Percentiles rank a stretch among this genome's conserved stretches.
Evolutionary conservation across 2,888 invertebrate species (phyloP).

Genomic region (Hypselothyrea guttata): DNA sequence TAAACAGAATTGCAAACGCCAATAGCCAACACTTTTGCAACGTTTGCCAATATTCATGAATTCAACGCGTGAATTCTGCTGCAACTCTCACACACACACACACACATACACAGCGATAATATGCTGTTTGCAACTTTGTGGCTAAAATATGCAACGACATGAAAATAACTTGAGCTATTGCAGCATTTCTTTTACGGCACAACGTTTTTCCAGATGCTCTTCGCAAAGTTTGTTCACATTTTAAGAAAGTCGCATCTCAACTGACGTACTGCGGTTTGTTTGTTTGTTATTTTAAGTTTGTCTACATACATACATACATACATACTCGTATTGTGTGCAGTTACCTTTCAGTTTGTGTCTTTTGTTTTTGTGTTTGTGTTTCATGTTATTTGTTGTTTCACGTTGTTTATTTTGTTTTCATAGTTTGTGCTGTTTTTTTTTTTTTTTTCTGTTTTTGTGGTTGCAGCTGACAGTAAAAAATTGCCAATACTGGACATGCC

Average conservation of each 20-base stretch:
- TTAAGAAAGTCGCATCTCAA: conserved; percentile 52
- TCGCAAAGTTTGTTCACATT: conserved; percentile 71
- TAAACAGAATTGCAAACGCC: too few relatives aligned
- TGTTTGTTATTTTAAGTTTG: conserved; percentile 17
- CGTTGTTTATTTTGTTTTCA: conserved; percentile 20
- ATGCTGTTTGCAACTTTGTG: conserved; percentile 53
- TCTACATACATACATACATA: too few relatives aligned
- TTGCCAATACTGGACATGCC: conserved; percentile 27
- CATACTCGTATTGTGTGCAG: conserved; percentile 13
- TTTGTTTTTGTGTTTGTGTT: conserved; percentile 23
- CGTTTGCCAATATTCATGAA: too few relatives aligned
- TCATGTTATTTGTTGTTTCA: too few relatives aligned
- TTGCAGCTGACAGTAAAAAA: conserved; percentile 46
- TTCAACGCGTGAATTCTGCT: too few relatives aligned
- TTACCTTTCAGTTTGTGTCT: neutral
- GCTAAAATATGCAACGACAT: conserved; percentile 67
- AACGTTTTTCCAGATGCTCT: conserved; percentile 29
- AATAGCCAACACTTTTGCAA: too few relatives aligned
- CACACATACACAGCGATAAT: conserved; percentile 18
- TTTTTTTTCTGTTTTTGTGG: conserved; percentile 8
- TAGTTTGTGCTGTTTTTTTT: conserved; percentile 8
- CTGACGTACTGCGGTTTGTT: conserved; percentile 33
- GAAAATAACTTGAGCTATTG: conserved; percentile 74
- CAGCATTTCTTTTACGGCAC: conserved; percentile 57
- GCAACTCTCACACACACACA: conserved; percentile 10